Evolutionary conservation across 2,113 vertebrate genomes (phyloP).

Genomic region (Neofelis nebulosa): DNA sequence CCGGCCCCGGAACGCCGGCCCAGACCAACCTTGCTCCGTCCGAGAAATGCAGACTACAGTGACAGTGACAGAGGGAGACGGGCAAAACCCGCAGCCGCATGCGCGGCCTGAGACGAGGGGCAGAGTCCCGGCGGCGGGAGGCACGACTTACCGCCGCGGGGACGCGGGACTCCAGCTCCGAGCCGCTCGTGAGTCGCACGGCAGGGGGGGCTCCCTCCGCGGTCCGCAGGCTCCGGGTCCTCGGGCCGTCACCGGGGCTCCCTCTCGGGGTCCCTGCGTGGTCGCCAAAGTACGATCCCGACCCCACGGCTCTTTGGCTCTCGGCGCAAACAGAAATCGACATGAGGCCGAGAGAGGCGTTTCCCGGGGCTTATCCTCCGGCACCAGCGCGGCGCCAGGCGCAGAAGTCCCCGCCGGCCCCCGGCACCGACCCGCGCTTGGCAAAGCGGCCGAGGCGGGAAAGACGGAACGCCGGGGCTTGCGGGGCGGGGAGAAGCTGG

Average conservation of each 20-base stretch:
- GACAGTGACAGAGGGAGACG: not conserved
- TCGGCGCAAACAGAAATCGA: not conserved
- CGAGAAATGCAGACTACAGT: not conserved
- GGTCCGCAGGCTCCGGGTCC: not conserved
- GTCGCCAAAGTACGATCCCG: not conserved
- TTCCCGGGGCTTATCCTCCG: not conserved
- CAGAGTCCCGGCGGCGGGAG: not conserved
- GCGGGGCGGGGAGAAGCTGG: not conserved
- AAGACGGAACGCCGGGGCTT: accelerated
- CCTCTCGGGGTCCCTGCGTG: not conserved
- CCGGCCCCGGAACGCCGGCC: not conserved
- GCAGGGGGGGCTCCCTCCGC: not conserved
- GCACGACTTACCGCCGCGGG: not conserved
- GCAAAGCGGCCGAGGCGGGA: not conserved
- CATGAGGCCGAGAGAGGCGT: not conserved
- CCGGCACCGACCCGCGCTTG: accelerated
- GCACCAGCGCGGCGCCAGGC: not conserved
- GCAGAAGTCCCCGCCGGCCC: not conserved
- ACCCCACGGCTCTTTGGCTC: not conserved
- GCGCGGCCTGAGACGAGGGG: not conserved
- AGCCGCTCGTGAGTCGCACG: not conserved
- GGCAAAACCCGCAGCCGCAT: not conserved
- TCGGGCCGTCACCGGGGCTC: not conserved
- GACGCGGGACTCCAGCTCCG: not conserved
- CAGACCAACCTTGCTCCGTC: not conserved